Evolutionary conservation across 1,140 invertebrate genomes (phyloP).

Genomic region (Drosophila obscura): DNA sequence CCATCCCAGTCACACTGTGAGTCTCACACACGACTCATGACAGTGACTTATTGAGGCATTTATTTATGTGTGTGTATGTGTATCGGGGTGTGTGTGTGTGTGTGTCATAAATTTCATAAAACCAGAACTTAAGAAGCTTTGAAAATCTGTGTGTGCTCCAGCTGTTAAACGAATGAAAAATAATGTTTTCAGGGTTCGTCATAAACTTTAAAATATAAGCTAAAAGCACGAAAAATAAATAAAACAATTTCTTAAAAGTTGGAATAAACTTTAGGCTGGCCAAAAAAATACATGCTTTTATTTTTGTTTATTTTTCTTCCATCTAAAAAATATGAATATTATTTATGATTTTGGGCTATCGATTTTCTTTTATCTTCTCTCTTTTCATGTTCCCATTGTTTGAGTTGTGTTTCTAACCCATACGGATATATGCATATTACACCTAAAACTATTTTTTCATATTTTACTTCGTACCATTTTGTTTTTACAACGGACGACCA

Average conservation of each 20-base stretch:
- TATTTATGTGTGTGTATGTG: conserved; percentile 46
- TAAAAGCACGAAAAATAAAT: no score
- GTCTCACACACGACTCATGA: conserved; percentile 44
- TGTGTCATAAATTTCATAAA: conserved; percentile 57
- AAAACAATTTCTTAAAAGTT: no score
- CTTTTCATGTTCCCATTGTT: no score
- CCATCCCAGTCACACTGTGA: conserved; percentile 20
- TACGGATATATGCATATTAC: no score
- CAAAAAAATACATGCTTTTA: no score
- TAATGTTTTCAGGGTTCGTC: neutral
- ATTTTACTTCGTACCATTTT: conserved; percentile 6
- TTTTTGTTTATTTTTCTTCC: no score
- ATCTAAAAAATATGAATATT: no score
- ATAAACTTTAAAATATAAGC: conserved; percentile 12
- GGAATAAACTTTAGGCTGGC: no score
- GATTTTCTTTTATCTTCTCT: no score
- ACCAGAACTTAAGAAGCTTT: conserved; percentile 23
- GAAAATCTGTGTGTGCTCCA: conserved; percentile 9
- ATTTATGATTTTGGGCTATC: no score
- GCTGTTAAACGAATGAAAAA: neutral
- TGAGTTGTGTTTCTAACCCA: neutral
- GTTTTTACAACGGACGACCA: neutral
- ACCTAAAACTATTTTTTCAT: neutral
- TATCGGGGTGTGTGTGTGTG: conserved; percentile 9
- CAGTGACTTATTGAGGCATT: conserved; percentile 70